A percentile compares a stretch with the other conserved stretches of the same genome.
Conservation (phyloP, 2,113 vertebrate genomes). For the Meles meles region DNA sequence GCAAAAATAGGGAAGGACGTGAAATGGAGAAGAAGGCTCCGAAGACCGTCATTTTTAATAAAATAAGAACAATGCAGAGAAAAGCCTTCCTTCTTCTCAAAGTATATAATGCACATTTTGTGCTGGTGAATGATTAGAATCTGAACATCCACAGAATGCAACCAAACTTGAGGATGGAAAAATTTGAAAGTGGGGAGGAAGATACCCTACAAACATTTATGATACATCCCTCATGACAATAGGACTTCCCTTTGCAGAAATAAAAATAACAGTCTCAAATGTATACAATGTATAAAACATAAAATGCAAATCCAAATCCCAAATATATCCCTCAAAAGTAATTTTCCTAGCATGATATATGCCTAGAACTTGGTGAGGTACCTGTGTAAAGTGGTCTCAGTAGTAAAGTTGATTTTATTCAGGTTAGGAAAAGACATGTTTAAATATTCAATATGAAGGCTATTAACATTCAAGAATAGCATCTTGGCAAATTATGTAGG, state of each 20-base stretch:
- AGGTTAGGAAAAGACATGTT: not conserved
- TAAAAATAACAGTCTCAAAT: not conserved
- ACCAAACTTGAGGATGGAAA: not conserved
- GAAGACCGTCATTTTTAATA: not conserved
- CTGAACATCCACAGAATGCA: not conserved
- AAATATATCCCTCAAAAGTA: not conserved
- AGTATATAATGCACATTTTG: not conserved
- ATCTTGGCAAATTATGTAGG: not conserved
- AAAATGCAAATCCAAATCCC: not conserved
- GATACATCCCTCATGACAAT: not conserved
- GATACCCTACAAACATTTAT: not conserved
- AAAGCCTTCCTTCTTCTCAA: not conserved
- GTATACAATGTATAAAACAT: not conserved
- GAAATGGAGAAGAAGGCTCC: not conserved
- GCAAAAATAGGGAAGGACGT: not conserved
- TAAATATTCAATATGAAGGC: conserved; percentile 17
- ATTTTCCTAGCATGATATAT: not conserved
- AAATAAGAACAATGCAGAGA: not conserved
- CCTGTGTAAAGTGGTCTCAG: not conserved
- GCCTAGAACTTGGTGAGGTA: not conserved
- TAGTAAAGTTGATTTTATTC: not conserved
- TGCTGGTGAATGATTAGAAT: not conserved
- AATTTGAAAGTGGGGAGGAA: not conserved
- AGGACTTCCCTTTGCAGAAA: not conserved
- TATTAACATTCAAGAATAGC: not conserved